A percentile compares a stretch with the other conserved stretches of the same genome.
Evolutionary conservation across 1,140 invertebrate genomes (phyloP).

Genomic region (Akabosia matsudoensis): DNA sequence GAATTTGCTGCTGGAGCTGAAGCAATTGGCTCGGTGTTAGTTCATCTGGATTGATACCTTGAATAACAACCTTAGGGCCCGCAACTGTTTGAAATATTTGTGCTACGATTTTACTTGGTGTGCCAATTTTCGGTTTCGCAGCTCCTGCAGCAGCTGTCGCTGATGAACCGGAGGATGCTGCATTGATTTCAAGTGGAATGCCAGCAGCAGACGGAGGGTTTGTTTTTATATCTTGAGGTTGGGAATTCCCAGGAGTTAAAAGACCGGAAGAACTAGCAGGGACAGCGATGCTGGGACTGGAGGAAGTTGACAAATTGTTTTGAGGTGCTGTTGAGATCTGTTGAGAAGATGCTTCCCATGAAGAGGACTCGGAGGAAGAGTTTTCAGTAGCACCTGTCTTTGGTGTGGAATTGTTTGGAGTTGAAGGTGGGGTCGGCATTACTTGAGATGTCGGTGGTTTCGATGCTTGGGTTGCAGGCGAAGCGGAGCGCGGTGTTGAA

Average conservation of each 20-base stretch:
- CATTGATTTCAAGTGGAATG: too few relatives aligned
- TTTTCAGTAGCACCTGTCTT: too few relatives aligned
- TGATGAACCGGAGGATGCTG: too few relatives aligned
- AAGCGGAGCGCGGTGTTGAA: not conserved
- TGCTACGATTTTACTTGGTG: conserved; percentile 33
- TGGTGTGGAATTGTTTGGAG: too few relatives aligned
- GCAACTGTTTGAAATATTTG: conserved; percentile 75
- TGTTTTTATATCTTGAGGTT: too few relatives aligned
- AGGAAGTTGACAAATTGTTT: not conserved
- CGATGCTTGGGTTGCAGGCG: not conserved
- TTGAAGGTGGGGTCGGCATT: not conserved
- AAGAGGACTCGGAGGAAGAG: too few relatives aligned
- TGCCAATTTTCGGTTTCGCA: not conserved
- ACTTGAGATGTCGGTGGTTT: not conserved
- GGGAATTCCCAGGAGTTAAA: not conserved
- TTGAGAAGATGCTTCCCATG: too few relatives aligned
- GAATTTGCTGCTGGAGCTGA: conserved; percentile 79
- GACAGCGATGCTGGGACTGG: not conserved
- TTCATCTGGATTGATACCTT: conserved; percentile 74
- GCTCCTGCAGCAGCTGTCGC: not conserved
- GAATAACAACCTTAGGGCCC: conserved; percentile 76
- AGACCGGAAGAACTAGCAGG: not conserved
- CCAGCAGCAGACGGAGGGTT: too few relatives aligned
- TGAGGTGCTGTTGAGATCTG: not conserved
- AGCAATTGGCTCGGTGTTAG: conserved; percentile 74